These are phyloP conservation scores for Macrosiphum euphorbiae DNA, from an alignment of 2,888 invertebrate species.

Conservation along the genomic window DNA sequence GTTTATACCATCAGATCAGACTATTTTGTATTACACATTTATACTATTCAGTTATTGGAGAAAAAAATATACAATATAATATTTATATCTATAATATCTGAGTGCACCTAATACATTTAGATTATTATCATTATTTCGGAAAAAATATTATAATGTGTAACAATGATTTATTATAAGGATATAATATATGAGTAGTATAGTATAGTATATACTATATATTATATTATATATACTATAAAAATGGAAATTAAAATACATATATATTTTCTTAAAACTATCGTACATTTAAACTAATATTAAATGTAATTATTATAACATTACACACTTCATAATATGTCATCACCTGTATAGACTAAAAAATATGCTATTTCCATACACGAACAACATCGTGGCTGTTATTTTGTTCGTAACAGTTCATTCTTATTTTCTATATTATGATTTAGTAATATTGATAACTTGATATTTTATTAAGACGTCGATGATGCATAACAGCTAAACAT, in stretches of 20 bases:
- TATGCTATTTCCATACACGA: neutral
- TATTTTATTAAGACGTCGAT: neutral
- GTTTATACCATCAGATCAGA: neutral
- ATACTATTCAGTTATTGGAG: neutral
- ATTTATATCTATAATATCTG: neutral
- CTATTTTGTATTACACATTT: neutral
- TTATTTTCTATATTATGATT: neutral
- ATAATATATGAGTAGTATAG: too few relatives aligned
- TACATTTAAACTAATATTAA: neutral
- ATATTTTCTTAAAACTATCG: neutral
- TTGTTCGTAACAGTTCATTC: neutral
- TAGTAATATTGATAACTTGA: neutral
- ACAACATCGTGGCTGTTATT: neutral
- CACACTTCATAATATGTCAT: neutral
- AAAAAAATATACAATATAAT: neutral
- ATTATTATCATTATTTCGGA: too few relatives aligned
- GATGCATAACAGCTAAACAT: neutral
- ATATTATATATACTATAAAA: neutral
- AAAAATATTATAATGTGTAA: too few relatives aligned
- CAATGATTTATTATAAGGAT: too few relatives aligned
- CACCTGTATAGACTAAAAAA: neutral
- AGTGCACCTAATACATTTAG: too few relatives aligned
- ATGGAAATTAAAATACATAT: neutral
- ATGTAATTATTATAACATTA: neutral
- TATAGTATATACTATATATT: too few relatives aligned